phyloP scores from a whole-genome alignment of 2,797 vertebrate genomes.

The Podarcis lilfordi region DNA sequence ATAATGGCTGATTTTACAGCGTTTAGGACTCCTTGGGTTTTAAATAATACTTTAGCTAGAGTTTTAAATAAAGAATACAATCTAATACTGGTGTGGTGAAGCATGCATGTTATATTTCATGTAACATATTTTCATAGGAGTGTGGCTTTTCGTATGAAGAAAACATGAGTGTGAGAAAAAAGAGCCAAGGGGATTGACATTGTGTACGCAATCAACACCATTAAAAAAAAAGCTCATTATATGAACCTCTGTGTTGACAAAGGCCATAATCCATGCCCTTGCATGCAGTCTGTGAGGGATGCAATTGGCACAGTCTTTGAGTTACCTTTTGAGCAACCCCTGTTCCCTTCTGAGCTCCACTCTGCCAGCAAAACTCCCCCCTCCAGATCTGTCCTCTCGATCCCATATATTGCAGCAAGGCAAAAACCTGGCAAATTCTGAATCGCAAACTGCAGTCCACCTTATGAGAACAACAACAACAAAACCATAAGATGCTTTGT shows the following conservation, averaged over 20 bases:
- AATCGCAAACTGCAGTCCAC: neutral
- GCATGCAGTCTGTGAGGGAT: neutral
- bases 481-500: neutral
- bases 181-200: neutral
- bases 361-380: too few species aligned
- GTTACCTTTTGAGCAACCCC: neutral
- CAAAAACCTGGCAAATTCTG: neutral
- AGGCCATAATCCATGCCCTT: neutral
- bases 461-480: neutral
- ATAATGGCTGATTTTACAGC: fast-evolving
- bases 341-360: neutral
- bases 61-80: constrained; percentile 1
- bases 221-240: neutral
- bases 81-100: neutral
- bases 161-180: neutral
- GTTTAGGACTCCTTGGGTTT: constrained; percentile 6
- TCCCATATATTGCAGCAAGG: neutral
- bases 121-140: constrained; percentile 37
- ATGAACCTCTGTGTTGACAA: neutral
- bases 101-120: neutral
- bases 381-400: neutral
- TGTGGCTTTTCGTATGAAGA: constrained; percentile 18
- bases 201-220: neutral
- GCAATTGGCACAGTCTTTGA: neutral
- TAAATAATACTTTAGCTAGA: neutral